These are phyloP conservation scores for Phocides pigmalion DNA, from an alignment of 1,140 invertebrate species.

Conservation along the genomic window DNA sequence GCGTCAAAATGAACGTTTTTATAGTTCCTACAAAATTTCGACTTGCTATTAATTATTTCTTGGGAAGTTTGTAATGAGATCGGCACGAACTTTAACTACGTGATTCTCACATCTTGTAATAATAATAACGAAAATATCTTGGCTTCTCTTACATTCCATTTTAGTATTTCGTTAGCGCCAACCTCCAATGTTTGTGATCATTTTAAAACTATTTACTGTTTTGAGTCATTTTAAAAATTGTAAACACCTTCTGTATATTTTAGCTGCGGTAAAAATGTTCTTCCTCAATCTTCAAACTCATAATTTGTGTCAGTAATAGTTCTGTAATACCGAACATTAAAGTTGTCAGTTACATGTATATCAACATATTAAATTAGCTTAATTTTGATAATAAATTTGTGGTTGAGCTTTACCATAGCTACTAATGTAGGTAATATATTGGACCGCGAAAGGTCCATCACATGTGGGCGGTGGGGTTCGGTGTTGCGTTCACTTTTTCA, in stretches of 20 bases:
- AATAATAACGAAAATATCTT: constrained; percentile 18
- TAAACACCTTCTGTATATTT: no score
- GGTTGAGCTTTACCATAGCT: background rate
- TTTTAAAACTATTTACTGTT: no score
- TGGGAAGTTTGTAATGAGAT: constrained; percentile 12
- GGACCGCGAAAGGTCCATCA: constrained; percentile 38
- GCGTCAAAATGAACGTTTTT: no score
- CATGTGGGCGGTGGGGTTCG: constrained; percentile 49
- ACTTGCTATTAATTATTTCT: constrained; percentile 22
- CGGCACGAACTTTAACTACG: constrained; percentile 20
- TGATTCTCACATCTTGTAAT: constrained; percentile 16
- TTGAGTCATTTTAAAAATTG: no score
- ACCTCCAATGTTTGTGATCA: no score
- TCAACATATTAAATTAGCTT: background rate
- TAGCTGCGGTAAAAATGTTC: no score
- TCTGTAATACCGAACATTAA: no score
- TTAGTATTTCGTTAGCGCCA: background rate
- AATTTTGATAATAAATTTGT: constrained; percentile 1
- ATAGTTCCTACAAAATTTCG: constrained; percentile 6
- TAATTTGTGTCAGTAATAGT: no score
- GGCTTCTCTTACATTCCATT: background rate
- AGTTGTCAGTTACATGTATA: background rate
- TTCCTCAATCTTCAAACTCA: no score
- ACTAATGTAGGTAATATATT: constrained; percentile 22
- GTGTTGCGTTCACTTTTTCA: constrained; percentile 74